Percentiles rank a stretch among this genome's conserved stretches.
These are phyloP conservation scores for Drosophila asahinai DNA, from an alignment of 1,140 invertebrate genomes.

Conservation along the genomic window DNA sequence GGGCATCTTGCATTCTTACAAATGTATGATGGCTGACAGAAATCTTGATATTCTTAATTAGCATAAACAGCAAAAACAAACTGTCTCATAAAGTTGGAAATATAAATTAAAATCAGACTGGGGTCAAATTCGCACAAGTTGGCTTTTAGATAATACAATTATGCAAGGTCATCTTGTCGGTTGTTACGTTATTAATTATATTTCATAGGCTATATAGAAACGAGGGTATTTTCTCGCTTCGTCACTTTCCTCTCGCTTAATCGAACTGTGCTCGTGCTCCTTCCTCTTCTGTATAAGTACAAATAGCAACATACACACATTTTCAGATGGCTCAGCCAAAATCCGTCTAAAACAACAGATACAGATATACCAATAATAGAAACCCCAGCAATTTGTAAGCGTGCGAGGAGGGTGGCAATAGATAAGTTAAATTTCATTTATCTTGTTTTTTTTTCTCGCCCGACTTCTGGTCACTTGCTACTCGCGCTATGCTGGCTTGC, in stretches of 20 bases:
- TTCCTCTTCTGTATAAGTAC: constrained; percentile 6
- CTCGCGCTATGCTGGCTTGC: constrained; percentile 44
- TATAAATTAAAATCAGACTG: background rate
- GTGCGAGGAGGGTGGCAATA: constrained; percentile 50
- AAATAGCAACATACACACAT: constrained; percentile 44
- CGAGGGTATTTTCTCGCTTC: background rate
- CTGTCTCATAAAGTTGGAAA: background rate
- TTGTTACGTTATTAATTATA: background rate
- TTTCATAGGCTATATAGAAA: background rate
- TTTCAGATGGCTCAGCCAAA: constrained; percentile 69
- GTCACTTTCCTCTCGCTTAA: background rate
- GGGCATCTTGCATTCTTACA: background rate
- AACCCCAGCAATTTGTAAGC: constrained; percentile 60
- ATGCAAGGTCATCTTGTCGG: too few species aligned
- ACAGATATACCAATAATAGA: constrained; percentile 38
- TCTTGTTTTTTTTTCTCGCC: constrained; percentile 36
- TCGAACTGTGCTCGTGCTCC: background rate
- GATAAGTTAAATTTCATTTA: constrained; percentile 53
- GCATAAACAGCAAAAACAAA: background rate
- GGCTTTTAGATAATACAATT: too few species aligned
- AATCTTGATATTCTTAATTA: background rate
- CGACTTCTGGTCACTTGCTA: constrained; percentile 56
- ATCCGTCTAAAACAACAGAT: constrained; percentile 46
- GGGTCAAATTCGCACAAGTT: too few species aligned
- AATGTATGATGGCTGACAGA: too few species aligned